Conservation (phyloP, 2,797 vertebrate genomes). For the Australoheros facetus region DNA sequence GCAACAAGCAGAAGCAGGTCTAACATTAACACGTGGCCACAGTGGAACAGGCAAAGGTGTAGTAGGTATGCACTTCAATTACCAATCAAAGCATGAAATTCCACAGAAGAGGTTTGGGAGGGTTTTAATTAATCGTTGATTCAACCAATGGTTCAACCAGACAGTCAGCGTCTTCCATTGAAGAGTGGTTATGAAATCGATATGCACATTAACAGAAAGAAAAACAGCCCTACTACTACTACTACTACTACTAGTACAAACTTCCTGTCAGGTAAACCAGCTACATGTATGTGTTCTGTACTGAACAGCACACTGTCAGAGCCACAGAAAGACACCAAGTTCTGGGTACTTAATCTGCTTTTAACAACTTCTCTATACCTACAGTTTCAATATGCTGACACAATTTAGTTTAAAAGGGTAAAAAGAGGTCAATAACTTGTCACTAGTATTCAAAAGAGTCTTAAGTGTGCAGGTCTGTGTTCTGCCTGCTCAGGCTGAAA, state of each 20-base stretch:
- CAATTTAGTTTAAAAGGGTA: too few species aligned
- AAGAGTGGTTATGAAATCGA: not conserved
- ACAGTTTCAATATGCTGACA: too few species aligned
- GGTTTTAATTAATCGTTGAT: not conserved
- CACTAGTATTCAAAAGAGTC: too few species aligned
- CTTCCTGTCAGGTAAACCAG: not conserved
- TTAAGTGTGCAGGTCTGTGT: too few species aligned
- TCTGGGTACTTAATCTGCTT: accelerated
- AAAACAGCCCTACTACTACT: too few species aligned
- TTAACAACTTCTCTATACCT: not conserved
- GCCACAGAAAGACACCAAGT: not conserved
- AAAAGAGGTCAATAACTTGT: too few species aligned
- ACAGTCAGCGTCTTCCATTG: accelerated
- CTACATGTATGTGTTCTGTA: not conserved
- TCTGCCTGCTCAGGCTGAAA: too few species aligned
- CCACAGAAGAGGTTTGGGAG: not conserved
- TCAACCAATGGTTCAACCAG: not conserved
- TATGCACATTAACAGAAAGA: too few species aligned
- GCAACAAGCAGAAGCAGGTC: conserved; percentile 53
- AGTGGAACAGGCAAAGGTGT: not conserved
- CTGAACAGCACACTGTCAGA: not conserved
- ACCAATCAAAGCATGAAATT: not conserved
- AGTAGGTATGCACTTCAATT: not conserved
- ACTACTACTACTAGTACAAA: too few species aligned
- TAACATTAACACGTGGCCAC: conserved; percentile 42